A percentile compares a stretch with the other conserved stretches of the same genome.
These are phyloP conservation scores for Nestor notabilis DNA, from an alignment of 2,113 vertebrate genomes.

Conservation along the genomic window DNA sequence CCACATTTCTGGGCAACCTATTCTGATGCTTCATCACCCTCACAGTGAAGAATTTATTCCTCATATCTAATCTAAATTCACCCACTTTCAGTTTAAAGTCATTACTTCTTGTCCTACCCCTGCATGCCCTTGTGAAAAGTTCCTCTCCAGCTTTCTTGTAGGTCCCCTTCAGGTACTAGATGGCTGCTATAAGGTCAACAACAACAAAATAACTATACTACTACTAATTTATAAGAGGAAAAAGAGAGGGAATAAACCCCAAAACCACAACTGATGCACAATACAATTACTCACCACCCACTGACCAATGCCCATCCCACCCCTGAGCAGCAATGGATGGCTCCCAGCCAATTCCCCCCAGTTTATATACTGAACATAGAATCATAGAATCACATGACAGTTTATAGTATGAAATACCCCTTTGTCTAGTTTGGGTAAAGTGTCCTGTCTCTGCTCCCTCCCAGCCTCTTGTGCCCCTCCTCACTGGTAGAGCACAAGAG, in stretches of 20 bases:
- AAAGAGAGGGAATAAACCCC: background rate
- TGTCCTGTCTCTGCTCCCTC: background rate
- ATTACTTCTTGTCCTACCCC: background rate
- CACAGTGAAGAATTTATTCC: background rate
- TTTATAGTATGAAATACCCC: background rate
- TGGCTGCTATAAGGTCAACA: background rate
- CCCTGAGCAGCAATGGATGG: background rate
- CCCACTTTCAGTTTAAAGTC: background rate
- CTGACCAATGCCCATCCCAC: background rate
- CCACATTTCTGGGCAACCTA: background rate
- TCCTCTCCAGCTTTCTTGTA: background rate
- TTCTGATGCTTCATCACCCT: background rate
- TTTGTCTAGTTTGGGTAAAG: background rate
- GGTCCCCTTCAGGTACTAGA: background rate
- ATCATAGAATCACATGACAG: too few relatives aligned
- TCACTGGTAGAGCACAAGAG: background rate
- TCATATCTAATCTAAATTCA: background rate
- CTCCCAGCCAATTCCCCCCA: background rate
- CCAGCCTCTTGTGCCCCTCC: background rate
- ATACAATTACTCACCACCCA: background rate
- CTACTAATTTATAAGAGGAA: background rate
- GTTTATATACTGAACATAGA: background rate
- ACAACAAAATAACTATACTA: background rate
- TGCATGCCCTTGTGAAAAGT: background rate
- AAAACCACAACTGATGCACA: background rate